A percentile compares a stretch with the other conserved stretches of the same genome.
Evolutionary conservation across 2,113 vertebrate species (phyloP).

Genomic region (Lipophrys pholis): DNA sequence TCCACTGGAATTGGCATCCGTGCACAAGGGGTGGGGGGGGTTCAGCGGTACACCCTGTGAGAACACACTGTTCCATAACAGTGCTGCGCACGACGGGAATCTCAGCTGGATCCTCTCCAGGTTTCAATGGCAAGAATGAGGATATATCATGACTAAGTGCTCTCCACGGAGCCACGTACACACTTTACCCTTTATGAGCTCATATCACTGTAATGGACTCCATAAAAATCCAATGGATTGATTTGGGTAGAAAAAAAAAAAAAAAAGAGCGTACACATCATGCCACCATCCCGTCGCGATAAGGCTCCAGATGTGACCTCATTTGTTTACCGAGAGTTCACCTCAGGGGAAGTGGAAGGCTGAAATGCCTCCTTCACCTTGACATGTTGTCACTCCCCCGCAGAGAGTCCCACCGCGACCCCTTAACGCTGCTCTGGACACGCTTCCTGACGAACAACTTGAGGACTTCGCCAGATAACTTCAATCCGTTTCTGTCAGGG

Average conservation of each 20-base stretch:
- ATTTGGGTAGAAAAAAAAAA: conserved; percentile 3
- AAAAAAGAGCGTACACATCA: conserved; percentile 15
- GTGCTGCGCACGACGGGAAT: conserved; percentile 37
- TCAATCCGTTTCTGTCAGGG: conserved; percentile 46
- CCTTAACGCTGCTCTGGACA: conserved; percentile 58
- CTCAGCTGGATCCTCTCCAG: conserved; percentile 62
- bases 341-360: not conserved
- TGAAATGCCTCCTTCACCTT: conserved; percentile 64
- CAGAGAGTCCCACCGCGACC: not conserved
- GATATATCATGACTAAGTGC: conserved; percentile 64
- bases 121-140: conserved; percentile 64
- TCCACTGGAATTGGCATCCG: conserved; percentile 63
- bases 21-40: conserved; percentile 31
- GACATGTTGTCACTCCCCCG: conserved; percentile 45
- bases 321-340: conserved; percentile 38
- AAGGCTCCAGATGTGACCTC: conserved; percentile 5
- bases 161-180: conserved; percentile 39
- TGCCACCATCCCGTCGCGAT: conserved; percentile 14
- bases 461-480: conserved; percentile 40
- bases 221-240: conserved; percentile 18
- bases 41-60: conserved; percentile 57
- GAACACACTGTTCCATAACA: conserved; percentile 77
- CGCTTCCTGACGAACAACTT: conserved; percentile 57
- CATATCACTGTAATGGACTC: conserved; percentile 33
- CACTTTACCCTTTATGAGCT: conserved; percentile 31